Percentiles rank a stretch among this genome's conserved stretches.
Evolutionary conservation across 2,888 invertebrate species (phyloP).

Genomic region (Erannis defoliaria): DNA sequence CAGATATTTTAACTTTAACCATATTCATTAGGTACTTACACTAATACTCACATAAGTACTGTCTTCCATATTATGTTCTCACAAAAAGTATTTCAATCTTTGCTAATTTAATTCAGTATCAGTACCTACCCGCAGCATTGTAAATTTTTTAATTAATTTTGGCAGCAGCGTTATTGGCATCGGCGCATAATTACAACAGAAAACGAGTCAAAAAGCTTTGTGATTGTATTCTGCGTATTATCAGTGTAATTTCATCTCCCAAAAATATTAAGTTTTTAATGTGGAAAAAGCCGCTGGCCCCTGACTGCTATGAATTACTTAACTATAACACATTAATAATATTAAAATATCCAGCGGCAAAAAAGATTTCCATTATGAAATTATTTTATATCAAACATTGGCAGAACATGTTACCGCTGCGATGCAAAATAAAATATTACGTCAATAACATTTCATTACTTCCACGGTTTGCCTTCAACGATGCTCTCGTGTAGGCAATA

Average conservation of each 20-base stretch:
- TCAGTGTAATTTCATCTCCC: constrained; percentile 67
- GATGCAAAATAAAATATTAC: constrained; percentile 45
- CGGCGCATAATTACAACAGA: constrained; percentile 14
- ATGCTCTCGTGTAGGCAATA: constrained; percentile 41
- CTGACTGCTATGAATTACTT: constrained; percentile 53
- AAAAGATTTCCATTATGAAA: constrained; percentile 43
- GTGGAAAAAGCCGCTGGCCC: constrained; percentile 56
- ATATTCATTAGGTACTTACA: too few species aligned
- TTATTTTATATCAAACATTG: constrained; percentile 45
- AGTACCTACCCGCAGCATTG: neutral
- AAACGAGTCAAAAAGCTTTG: constrained; percentile 16
- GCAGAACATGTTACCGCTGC: constrained; percentile 26
- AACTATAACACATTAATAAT: constrained; percentile 48
- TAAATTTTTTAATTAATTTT: constrained; percentile 10
- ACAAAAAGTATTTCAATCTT: constrained; percentile 1
- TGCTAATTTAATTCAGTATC: constrained; percentile 28
- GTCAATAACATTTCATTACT: constrained; percentile 51
- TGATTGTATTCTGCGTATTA: constrained; percentile 42
- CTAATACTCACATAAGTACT: too few species aligned
- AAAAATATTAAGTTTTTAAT: constrained; percentile 62
- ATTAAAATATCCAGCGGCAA: constrained; percentile 40
- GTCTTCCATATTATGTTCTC: too few species aligned
- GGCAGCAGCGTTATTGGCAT: constrained; percentile 1
- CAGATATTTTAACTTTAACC: too few species aligned
- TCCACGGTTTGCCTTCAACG: constrained; percentile 38